phyloP scores from a whole-genome alignment of 2,113 vertebrate species.

The Odocoileus hemionus region DNA sequence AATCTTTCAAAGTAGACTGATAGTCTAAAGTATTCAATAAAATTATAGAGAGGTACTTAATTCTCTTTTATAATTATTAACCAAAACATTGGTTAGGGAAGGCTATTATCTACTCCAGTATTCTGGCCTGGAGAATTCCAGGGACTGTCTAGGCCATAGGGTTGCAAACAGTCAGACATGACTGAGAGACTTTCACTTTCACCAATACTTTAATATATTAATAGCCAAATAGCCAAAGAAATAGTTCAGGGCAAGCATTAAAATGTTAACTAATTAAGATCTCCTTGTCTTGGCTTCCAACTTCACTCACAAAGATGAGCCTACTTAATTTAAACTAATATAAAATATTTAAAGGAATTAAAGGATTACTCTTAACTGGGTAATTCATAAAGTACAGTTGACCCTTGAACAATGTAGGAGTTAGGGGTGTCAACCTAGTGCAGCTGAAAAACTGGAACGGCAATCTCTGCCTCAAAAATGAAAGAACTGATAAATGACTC shows the following conservation, averaged over 20 bases:
- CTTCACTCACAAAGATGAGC: neutral
- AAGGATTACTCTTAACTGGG: conserved; percentile 58
- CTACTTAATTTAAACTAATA: conserved; percentile 7
- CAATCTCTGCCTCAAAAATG: neutral
- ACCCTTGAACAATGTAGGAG: neutral
- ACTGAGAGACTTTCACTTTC: neutral
- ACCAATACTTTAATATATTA: neutral
- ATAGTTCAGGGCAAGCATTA: neutral
- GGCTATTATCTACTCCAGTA: neutral
- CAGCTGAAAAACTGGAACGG: neutral
- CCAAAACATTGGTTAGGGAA: neutral
- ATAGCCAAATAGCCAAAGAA: neutral
- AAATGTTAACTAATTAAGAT: neutral
- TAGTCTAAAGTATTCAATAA: neutral
- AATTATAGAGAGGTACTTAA: neutral
- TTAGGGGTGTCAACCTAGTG: too few relatives aligned
- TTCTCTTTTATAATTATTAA: neutral
- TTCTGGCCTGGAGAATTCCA: neutral
- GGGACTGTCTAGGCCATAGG: neutral
- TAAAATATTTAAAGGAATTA: conserved; percentile 45
- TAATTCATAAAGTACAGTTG: conserved; percentile 41
- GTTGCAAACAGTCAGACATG: neutral
- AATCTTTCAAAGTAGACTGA: neutral
- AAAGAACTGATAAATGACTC: neutral
- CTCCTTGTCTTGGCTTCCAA: neutral